Conservation (phyloP, 2,888 invertebrate genomes). For the Orthosia cruda region DNA sequence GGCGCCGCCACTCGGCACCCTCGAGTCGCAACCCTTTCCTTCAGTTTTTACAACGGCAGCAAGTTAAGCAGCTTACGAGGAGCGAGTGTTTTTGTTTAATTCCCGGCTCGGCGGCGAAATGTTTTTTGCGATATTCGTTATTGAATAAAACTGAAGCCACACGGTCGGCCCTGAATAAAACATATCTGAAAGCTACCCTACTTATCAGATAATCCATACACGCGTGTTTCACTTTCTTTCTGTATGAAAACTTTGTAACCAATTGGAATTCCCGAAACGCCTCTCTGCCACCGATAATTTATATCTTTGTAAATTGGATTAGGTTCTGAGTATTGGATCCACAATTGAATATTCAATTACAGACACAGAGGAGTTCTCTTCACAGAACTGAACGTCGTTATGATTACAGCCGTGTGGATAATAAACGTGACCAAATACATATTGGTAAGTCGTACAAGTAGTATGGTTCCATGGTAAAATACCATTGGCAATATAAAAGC, state of each 20-base stretch:
- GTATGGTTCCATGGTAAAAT: background rate
- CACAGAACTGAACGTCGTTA: slow-evolving; percentile 7
- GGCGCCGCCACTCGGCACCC: slow-evolving; percentile 2
- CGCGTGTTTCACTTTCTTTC: slow-evolving; percentile 50
- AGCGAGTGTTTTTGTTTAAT: slow-evolving; percentile 58
- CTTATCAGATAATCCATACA: slow-evolving; percentile 58
- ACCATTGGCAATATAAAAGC: background rate
- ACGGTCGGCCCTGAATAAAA: slow-evolving; percentile 53
- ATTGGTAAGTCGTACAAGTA: background rate
- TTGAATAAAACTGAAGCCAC: slow-evolving; percentile 53
- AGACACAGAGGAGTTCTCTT: slow-evolving; percentile 4
- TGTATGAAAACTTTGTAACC: slow-evolving; percentile 48
- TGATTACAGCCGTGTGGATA: background rate
- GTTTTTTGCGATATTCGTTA: slow-evolving; percentile 59
- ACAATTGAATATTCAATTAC: slow-evolving; percentile 48
- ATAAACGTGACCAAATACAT: too few species aligned
- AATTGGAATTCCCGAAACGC: slow-evolving; percentile 36
- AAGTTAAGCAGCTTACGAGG: slow-evolving; percentile 61
- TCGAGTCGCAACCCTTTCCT: slow-evolving; percentile 45
- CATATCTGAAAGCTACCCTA: slow-evolving; percentile 48
- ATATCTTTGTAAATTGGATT: slow-evolving; percentile 46
- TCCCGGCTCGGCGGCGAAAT: slow-evolving; percentile 47
- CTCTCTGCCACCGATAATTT: slow-evolving; percentile 52
- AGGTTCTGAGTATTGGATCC: slow-evolving; percentile 41
- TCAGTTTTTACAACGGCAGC: slow-evolving; percentile 42